Evolutionary conservation across 2,797 vertebrate species (phyloP).

Genomic region (Thalassophryne amazonica): DNA sequence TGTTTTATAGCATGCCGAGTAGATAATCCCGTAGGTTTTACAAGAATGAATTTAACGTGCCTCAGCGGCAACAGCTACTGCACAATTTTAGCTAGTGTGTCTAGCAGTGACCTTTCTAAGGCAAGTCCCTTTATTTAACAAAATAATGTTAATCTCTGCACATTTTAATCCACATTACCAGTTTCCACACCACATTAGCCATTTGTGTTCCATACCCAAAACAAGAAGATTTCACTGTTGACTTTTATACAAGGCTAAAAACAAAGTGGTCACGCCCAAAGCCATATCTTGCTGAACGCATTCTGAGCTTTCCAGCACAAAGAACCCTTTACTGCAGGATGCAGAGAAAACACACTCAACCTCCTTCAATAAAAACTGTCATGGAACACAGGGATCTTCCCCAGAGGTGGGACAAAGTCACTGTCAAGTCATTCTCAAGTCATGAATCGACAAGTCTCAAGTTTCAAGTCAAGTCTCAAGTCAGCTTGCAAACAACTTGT

Average conservation of each 20-base stretch:
- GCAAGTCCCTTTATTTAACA: constrained; percentile 57
- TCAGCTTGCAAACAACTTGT: no score
- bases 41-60: constrained; percentile 52
- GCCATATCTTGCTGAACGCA: constrained; percentile 60
- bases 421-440: no score
- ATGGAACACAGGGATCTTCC: constrained; percentile 19
- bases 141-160: constrained; percentile 7
- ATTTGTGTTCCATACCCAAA: constrained; percentile 24
- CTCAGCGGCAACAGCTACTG: constrained; percentile 66
- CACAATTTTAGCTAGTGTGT: constrained; percentile 62
- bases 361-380: constrained; percentile 24
- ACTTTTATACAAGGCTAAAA: constrained; percentile 44
- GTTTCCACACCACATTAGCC: constrained; percentile 17
- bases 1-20: constrained; percentile 73
- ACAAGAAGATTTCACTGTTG: constrained; percentile 24
- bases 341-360: constrained; percentile 18
- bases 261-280: constrained; percentile 37
- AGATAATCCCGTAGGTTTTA: constrained; percentile 61
- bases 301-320: constrained; percentile 31
- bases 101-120: constrained; percentile 44
- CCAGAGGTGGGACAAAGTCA: no score
- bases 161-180: constrained; percentile 15
- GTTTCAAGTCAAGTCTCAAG: no score
- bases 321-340: constrained; percentile 64
- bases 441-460: no score